phyloP scores from a whole-genome alignment of 2,797 vertebrate species.

The Syndactyla subalaris region DNA sequence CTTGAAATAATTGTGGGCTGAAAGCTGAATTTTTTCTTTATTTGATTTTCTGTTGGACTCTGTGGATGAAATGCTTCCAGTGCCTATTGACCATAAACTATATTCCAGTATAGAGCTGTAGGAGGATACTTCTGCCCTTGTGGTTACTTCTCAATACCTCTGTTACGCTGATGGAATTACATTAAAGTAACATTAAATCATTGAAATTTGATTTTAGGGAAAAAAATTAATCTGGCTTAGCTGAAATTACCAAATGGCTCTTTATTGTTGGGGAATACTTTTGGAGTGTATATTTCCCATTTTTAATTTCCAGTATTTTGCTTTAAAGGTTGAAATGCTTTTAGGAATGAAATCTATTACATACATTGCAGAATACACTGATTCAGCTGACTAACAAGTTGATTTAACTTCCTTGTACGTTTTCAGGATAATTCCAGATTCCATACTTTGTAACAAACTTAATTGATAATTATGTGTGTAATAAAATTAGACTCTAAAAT shows the following conservation, averaged over 20 bases:
- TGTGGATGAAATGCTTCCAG: neutral
- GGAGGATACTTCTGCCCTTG: neutral
- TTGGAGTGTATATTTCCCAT: neutral
- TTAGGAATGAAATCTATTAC: neutral
- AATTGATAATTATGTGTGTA: slow-evolving; percentile 30
- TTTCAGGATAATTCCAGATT: slow-evolving; percentile 23
- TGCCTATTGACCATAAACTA: neutral
- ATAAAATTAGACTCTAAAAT: slow-evolving; percentile 40
- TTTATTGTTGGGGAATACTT: neutral
- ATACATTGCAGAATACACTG: neutral
- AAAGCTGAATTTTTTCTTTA: neutral
- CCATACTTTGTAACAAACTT: neutral
- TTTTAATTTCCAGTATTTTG: neutral
- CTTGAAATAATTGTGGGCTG: neutral
- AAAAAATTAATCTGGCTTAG: neutral
- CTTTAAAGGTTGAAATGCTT: neutral
- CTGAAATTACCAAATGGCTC: neutral
- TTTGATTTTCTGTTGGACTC: neutral
- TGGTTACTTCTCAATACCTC: neutral
- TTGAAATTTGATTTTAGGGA: neutral
- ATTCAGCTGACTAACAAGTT: neutral
- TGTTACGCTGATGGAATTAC: neutral
- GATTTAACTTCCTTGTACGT: neutral
- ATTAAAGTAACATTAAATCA: neutral
- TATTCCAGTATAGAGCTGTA: neutral